phyloP scores from a whole-genome alignment of 2,113 vertebrate species.

The Trogon surrucura region DNA sequence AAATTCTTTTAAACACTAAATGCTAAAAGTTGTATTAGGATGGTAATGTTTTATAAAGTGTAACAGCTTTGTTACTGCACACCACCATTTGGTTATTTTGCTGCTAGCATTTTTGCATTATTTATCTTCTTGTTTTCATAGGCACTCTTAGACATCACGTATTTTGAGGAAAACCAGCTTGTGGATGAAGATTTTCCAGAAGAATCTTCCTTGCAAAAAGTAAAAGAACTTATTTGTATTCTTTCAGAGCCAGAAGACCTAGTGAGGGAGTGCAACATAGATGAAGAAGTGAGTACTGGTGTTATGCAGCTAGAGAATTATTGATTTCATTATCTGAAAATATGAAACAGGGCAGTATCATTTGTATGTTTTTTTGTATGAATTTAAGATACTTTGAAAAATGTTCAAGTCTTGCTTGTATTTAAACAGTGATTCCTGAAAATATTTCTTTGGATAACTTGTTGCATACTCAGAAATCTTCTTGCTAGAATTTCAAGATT shows the following conservation, averaged over 20 bases:
- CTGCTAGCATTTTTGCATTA: not conserved
- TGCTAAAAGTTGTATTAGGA: not conserved
- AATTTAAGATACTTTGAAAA: not conserved
- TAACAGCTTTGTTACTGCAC: not conserved
- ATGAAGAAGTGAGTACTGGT: constrained; percentile 69
- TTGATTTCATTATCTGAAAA: not conserved
- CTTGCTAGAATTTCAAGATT: not conserved
- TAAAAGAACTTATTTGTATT: constrained; percentile 86
- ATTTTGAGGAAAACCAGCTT: constrained; percentile 94
- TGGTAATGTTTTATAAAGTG: not conserved
- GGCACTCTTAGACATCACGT: constrained; percentile 93
- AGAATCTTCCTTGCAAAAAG: constrained; percentile 87
- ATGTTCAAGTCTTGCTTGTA: not conserved
- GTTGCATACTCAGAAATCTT: accelerated
- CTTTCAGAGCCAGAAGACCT: constrained; percentile 92
- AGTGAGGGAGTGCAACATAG: constrained; percentile 68
- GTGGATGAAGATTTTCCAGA: constrained; percentile 96
- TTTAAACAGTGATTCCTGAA: not conserved
- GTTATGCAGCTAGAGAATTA: not conserved
- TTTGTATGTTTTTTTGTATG: not conserved
- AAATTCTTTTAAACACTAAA: not conserved
- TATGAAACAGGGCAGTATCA: not conserved
- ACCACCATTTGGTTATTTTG: not conserved
- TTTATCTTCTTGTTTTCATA: constrained; percentile 53
- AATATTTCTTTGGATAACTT: not conserved